Conservation (phyloP, 2,888 invertebrate species). For the Phalera bucephala region DNA sequence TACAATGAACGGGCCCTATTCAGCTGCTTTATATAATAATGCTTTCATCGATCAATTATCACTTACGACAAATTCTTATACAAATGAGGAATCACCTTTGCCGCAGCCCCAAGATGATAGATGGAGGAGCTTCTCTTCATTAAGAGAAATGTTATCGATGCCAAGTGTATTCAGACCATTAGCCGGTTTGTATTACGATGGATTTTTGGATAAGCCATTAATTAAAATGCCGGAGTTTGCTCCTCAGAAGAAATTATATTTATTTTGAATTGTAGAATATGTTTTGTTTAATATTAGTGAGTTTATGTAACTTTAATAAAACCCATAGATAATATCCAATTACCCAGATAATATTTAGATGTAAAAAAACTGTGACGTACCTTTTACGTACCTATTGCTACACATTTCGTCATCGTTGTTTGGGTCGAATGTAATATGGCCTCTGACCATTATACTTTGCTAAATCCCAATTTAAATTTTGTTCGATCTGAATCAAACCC, state of each 20-base stretch:
- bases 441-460: too few relatives aligned
- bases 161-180: constrained; percentile 63
- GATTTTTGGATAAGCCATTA: constrained; percentile 62
- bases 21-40: constrained; percentile 50
- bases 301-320: too few relatives aligned
- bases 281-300: too few relatives aligned
- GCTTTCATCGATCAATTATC: constrained; percentile 57
- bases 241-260: constrained; percentile 40
- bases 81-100: constrained; percentile 49
- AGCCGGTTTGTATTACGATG: constrained; percentile 74
- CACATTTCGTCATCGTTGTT: too few relatives aligned
- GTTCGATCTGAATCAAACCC: too few relatives aligned
- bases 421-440: too few relatives aligned
- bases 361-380: too few relatives aligned
- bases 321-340: too few relatives aligned
- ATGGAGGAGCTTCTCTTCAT: constrained; percentile 56
- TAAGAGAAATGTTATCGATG: constrained; percentile 33
- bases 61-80: constrained; percentile 60
- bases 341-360: too few relatives aligned
- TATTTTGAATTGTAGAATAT: constrained; percentile 16
- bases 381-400: too few relatives aligned
- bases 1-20: constrained; percentile 43
- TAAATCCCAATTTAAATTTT: too few relatives aligned
- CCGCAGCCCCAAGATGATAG: constrained; percentile 51
- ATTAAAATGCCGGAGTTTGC: constrained; percentile 51